Evolutionary conservation across 2,888 invertebrate genomes (phyloP).

Genomic region (Cloeon dipterum): DNA sequence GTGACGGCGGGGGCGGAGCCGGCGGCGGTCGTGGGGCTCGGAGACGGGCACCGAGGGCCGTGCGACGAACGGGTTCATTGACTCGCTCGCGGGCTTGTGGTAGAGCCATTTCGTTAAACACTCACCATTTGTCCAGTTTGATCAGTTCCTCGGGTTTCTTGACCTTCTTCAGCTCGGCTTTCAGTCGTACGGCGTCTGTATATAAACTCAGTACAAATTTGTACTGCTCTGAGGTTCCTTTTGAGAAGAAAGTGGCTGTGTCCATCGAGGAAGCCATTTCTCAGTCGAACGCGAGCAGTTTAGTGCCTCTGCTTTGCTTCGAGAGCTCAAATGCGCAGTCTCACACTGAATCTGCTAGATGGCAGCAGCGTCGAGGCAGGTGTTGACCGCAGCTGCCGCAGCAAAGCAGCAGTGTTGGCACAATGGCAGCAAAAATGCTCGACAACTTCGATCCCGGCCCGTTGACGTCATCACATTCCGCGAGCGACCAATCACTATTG

Average conservation of each 20-base stretch:
- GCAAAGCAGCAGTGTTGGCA: slow-evolving; percentile 1
- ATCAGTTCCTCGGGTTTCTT: slow-evolving; percentile 88
- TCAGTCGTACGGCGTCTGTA: slow-evolving; percentile 72
- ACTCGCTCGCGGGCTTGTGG: too few relatives aligned
- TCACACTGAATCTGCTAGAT: background rate
- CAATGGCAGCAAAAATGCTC: background rate
- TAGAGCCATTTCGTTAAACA: slow-evolving; percentile 14
- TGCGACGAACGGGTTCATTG: too few relatives aligned
- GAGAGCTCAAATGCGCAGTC: too few relatives aligned
- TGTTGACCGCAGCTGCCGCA: slow-evolving; percentile 1
- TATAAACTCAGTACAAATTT: slow-evolving; percentile 75
- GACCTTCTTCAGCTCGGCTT: slow-evolving; percentile 71
- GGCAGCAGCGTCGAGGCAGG: slow-evolving; percentile 1
- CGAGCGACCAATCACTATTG: too few relatives aligned
- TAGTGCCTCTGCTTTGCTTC: slow-evolving; percentile 1
- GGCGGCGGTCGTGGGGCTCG: too few relatives aligned
- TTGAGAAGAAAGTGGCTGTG: slow-evolving; percentile 82
- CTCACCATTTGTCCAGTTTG: slow-evolving; percentile 89
- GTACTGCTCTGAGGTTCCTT: slow-evolving; percentile 62
- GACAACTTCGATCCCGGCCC: background rate
- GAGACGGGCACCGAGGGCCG: too few relatives aligned
- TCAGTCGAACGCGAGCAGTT: too few relatives aligned
- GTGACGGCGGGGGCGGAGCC: too few relatives aligned
- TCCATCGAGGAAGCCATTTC: slow-evolving; percentile 65
- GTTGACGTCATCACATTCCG: too few relatives aligned